A percentile compares a stretch with the other conserved stretches of the same genome.
Evolutionary conservation across 2,888 invertebrate species (phyloP).

Genomic region (Spodoptera exigua): DNA sequence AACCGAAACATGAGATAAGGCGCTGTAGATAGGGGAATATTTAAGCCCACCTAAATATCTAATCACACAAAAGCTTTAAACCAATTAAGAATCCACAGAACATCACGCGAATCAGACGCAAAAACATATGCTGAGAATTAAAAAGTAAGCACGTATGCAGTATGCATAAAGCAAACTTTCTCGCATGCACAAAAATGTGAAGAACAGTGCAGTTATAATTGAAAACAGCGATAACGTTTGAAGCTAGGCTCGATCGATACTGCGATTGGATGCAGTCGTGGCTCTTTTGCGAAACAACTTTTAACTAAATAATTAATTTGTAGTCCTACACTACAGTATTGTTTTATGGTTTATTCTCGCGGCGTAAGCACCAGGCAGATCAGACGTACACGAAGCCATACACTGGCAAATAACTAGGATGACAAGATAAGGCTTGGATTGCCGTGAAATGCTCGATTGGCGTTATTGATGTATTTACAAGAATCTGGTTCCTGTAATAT

Average conservation of each 20-base stretch:
- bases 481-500: too few species aligned
- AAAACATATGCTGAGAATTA: background rate
- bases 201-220: constrained; percentile 41
- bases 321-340: background rate
- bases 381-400: constrained; percentile 18
- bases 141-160: background rate
- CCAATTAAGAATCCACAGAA: background rate
- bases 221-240: constrained; percentile 50
- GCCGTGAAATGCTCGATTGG: background rate
- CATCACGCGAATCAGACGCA: background rate
- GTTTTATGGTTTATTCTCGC: background rate
- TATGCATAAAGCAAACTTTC: constrained; percentile 14
- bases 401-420: constrained; percentile 11
- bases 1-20: background rate
- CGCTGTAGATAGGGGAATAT: too few species aligned
- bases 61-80: too few species aligned
- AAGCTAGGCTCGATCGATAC: constrained; percentile 30
- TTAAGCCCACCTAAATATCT: too few species aligned
- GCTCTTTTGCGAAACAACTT: constrained; percentile 23
- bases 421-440: constrained; percentile 6
- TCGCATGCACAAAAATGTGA: constrained; percentile 11
- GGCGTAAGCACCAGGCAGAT: background rate
- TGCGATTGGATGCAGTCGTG: constrained; percentile 43
- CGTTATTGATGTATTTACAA: too few species aligned
- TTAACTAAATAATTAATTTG: constrained; percentile 45